Base-by-base conservation (phyloP, 2,113 vertebrate species). In the Xiphophorus couchianus region DNA sequence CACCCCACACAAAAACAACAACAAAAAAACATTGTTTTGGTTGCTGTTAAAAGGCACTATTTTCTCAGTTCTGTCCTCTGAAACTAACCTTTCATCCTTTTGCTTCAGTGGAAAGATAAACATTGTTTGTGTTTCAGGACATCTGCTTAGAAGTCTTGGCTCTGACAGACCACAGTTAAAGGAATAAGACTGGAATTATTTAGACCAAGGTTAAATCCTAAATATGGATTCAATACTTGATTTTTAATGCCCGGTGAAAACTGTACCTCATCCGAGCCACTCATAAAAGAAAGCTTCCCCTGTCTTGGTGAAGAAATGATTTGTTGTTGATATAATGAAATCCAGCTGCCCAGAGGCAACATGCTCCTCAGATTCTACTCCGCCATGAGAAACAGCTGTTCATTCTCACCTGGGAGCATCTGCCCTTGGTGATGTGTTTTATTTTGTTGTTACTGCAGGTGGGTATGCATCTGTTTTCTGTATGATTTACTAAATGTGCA, bases 331-430 rank as follows among this genome's bases (percentile, higher is more conserved):
- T 76, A 78, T 74, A 77, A 76, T 31, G 12, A 79, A 74, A 84
- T 66, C 31, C 37, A 63, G 63, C 58, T 39, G 69, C 83, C 73
- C 69, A 28, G 5, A 48, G 91, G 80, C 80, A 83, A 83, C 80
- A 73, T 13, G 65, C 77, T 84, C 81, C 65, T 74, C 29, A 71
- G 31, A 77, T 65, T 75, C 70, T 71, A 63, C 82, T 74, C 67
- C 76, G 87, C 86, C 83, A 86, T 72, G 70, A 81, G 80, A 77
- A 84, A 83, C 89, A 90, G 89, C 81, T 91, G 87, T 84, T 85
- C 88, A 69, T 75, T 76, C 80, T 68, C 76, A 74, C 74, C 76
- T 66, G 25, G 39, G 35, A 86, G 80, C 81, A 75, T 86, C 69
- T 88, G 90, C 85, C 86, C 81, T 84, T 83, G 77, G 84, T 78